Evolutionary conservation across 2,797 vertebrate species (phyloP), one percentile per base, ranked within the genome.

Genomic region (Ispidina lecontei): DNA sequence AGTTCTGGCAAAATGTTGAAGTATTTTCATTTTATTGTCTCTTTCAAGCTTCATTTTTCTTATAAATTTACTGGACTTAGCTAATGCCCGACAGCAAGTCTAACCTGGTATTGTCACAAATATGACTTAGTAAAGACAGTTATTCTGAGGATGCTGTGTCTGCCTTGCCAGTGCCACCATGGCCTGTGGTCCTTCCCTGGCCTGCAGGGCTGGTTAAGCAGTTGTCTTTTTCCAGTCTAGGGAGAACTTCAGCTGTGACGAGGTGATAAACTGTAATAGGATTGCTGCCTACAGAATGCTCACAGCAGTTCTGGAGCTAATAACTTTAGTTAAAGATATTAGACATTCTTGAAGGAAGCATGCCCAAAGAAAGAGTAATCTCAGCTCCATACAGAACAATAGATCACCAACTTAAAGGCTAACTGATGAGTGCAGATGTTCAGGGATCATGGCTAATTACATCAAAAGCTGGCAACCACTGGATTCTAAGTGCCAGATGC

Each of bases 391-490:
- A 51, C 19, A 83, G 69, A 94, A 96, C 94, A 96, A 95, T 93
- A 93, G 94, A 91, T 90, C 86, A 82, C 85, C 80, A 94, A 91
- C 72, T 88, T 93, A 90, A 94, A 92, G 91, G 90, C 86, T 94
- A 95, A 77, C 90, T 83, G 93, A 90, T 87, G 81, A 87, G 43
- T 94, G 58, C 91, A 95, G 84, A 94, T 96, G 91, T 96, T 94
- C 94, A 81, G 90, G 73, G 91, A 94, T 96, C 91, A 65, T 83
- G 81, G 81, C 88, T 96, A 95, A 96, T 95, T 95, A 90, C 88
- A 95, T 93, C 95, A 95, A 90, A 96, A 96, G 72, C 91, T 94
- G 95, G 78, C 90, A 96, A 87, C 84, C 91, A 87, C 93, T 96
- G 95, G 93, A 91, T 94, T 94, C 90, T 89, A 84, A 91, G 91